Base-by-base conservation (phyloP, 2,113 vertebrate species). In the Oreochromis tanganicae region DNA sequence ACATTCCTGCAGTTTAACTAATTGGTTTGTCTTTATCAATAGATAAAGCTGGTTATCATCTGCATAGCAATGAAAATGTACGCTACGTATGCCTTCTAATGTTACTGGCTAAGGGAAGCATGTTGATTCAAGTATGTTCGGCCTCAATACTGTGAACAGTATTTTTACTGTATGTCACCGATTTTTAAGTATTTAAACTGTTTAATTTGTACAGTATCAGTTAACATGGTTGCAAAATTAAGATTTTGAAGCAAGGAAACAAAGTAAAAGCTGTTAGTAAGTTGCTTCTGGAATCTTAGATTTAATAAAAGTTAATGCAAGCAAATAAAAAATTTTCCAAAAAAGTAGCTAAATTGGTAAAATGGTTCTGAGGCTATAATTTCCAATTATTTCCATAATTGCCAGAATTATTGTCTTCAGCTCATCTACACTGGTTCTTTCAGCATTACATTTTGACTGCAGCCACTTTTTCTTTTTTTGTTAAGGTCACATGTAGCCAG, bases 281-380 rank as follows among this genome's bases (percentile, higher is more conserved):
- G 13, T 12, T 48, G 14, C 41, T 75, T 27, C 41, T 48, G 43
- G 41, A 16, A 75, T 27, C 14, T 7, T 48, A 19, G 14, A 75
- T 50, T 48, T 75, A n/a, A 32, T 34, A 19, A 19, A 78, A n/a
- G 73, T 78, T 50, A 27, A 27, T 52, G 1, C 19, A 48, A 78
- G 11, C 3, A 78, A 78, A 78, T 7, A 5, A 1, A 0, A 1
- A 2, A 19, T 4, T 32, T 50, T 5, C 16, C 2, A 12, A 78
- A 34, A 11, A 13, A 34, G 10, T 32, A 4, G 8, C 38, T 29
- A 78, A 50, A 50, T 43, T n/a, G 4, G 27, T 19, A 78, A 50
- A 78, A 75, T 1, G 24, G 16, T 50, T 17, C 24, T 19, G 16
- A 75, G 24, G 71, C 24, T 75, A 50, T 48, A 11, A 5, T 48